Percentiles rank a stretch among this genome's conserved stretches.
Evolutionary conservation across 2,113 vertebrate genomes (phyloP).

Genomic region (Chamaea fasciata): DNA sequence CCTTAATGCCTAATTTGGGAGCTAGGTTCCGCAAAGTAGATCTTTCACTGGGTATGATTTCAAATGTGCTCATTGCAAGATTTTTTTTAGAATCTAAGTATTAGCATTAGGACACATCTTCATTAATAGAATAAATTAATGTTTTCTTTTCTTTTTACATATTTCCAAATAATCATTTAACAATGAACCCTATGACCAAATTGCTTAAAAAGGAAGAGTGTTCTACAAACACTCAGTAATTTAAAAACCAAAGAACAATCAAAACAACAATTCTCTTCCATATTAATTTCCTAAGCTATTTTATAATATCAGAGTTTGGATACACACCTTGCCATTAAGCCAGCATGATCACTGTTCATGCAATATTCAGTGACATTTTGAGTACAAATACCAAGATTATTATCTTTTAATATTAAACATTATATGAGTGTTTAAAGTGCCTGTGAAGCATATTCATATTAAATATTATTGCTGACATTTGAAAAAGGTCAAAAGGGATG

Average conservation of each 20-base stretch:
- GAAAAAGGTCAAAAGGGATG: slow-evolving; percentile 74
- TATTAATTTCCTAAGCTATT: slow-evolving; percentile 31
- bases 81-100: background rate
- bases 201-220: background rate
- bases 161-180: background rate
- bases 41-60: background rate
- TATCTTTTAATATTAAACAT: slow-evolving; percentile 78
- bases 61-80: background rate
- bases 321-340: slow-evolving; percentile 64
- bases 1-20: background rate
- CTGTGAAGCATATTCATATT: slow-evolving; percentile 76
- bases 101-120: background rate
- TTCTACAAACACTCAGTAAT: background rate
- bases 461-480: slow-evolving; percentile 81
- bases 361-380: slow-evolving; percentile 78
- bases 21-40: background rate
- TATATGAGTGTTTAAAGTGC: slow-evolving; percentile 78
- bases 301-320: slow-evolving; percentile 40
- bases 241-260: background rate
- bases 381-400: slow-evolving; percentile 80
- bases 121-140: background rate
- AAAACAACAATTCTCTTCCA: background rate
- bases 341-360: slow-evolving; percentile 53
- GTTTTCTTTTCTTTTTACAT: background rate
- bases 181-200: background rate